Evolutionary conservation across 2,797 vertebrate genomes (phyloP), one percentile per base, ranked within the genome.

Genomic region (Gallinago solitaria): DNA sequence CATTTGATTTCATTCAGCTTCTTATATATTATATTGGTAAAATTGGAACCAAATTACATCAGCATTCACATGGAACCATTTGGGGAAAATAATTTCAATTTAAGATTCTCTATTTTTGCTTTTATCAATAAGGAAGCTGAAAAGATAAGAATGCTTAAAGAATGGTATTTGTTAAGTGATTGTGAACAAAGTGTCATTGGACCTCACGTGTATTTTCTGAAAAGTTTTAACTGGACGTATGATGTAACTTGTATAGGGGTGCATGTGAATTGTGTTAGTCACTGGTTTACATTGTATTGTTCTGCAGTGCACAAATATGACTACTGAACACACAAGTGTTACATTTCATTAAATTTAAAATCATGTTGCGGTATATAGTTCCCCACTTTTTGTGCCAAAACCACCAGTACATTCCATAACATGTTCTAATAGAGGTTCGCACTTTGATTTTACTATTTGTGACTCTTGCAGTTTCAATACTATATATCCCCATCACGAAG

Each of bases 341-440:
- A 79, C 70, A 78, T 84, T 85, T 90, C 94, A 95, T 96, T 93
- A 79, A 88, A 93, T 79, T 95, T 76, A 79, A 90, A 90, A 83
- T 60, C 74, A 88, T 70, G 51, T 93, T 93, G 92, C 87, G 65
- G 27, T 77, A 70, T 97, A 59, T 69, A 93, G 93, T 93, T 93
- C 83, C 84, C 74, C 90, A 96, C 81, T 95, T 95, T 96, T 93
- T 97, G 97, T 98, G 97, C 98, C 98, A 98, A 98, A 97, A 98
- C 24, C 90, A 89, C 96, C 84, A 95, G 14, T 96, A 93, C 97
- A 97, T 97, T 96, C 94, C 95, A 87, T 43, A 51, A 89, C 92
- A 74, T 80, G 68, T 95, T 97, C 94, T 94, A 95, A 92, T 79
- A 93, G 97, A 95, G 94, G 95, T 93, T 96, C 95, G 97, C 87